A percentile compares a stretch with the other conserved stretches of the same genome.
These are phyloP conservation scores for Griposia aprilina DNA, from an alignment of 2,888 invertebrate species.

Conservation along the genomic window DNA sequence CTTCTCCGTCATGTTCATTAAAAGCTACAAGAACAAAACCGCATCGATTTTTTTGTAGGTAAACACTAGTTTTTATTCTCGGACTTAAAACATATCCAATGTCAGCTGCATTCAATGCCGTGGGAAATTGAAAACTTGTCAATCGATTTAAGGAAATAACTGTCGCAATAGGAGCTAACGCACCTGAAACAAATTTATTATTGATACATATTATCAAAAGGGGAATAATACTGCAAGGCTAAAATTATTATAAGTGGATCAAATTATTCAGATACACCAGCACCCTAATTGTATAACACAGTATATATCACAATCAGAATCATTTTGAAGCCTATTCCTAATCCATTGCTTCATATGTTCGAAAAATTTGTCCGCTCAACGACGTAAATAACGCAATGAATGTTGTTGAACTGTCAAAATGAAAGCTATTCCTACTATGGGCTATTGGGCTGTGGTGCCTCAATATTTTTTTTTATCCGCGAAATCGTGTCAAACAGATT, in stretches of 20 bases:
- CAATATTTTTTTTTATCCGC: neutral
- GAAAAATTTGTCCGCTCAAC: no score
- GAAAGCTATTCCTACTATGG: neutral
- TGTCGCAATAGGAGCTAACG: neutral
- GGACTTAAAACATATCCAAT: neutral
- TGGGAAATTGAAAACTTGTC: conserved; percentile 21
- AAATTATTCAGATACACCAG: neutral
- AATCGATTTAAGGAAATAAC: conserved; percentile 7
- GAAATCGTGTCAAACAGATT: neutral
- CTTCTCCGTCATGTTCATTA: no score
- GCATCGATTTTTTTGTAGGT: no score
- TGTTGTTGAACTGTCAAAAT: no score
- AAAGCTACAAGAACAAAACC: neutral
- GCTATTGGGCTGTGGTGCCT: neutral
- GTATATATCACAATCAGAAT: no score
- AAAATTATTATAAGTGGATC: neutral
- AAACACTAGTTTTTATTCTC: neutral
- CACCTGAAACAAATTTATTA: conserved; percentile 12
- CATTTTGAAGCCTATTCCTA: no score
- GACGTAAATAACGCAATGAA: no score
- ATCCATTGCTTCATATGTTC: no score
- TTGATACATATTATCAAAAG: conserved; percentile 6
- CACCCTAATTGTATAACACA: no score
- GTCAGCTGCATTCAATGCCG: conserved; percentile 25
- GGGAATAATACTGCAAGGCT: neutral